A percentile compares a stretch with the other conserved stretches of the same genome.
Evolutionary conservation across 2,888 invertebrate genomes (phyloP).

Genomic region (Pterostichus niger): DNA sequence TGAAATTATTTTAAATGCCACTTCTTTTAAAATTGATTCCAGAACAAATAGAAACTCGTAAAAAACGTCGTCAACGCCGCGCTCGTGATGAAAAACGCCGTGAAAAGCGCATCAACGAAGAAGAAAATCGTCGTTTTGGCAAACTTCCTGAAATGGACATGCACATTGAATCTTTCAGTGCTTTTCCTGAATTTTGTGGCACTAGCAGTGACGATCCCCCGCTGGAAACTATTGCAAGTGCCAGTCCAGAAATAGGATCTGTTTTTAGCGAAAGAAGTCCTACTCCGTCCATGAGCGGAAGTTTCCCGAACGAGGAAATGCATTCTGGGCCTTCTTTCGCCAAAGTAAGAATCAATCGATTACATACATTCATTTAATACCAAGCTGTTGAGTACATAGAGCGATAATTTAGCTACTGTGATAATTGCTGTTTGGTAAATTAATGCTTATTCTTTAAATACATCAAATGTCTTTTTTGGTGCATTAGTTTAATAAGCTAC

Average conservation of each 20-base stretch:
- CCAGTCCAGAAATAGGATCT: slow-evolving; percentile 68
- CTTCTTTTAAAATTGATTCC: slow-evolving; percentile 52
- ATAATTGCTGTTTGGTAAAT: slow-evolving; percentile 36
- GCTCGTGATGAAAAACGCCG: slow-evolving; percentile 89
- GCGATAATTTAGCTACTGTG: slow-evolving; percentile 15
- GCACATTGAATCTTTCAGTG: slow-evolving; percentile 83
- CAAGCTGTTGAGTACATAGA: slow-evolving; percentile 45
- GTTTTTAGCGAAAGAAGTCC: slow-evolving; percentile 73
- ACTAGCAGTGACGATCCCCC: slow-evolving; percentile 69
- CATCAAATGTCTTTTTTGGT: slow-evolving; percentile 13
- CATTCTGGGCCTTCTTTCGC: slow-evolving; percentile 80
- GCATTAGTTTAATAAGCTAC: slow-evolving; percentile 29
- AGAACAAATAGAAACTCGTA: slow-evolving; percentile 88
- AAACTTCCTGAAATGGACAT: slow-evolving; percentile 81
- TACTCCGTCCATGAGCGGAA: slow-evolving; percentile 66
- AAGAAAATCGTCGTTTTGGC: slow-evolving; percentile 87
- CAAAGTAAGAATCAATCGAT: slow-evolving; percentile 75
- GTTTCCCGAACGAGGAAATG: slow-evolving; percentile 69
- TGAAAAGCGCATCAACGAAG: slow-evolving; percentile 87
- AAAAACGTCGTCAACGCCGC: slow-evolving; percentile 84
- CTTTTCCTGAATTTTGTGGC: slow-evolving; percentile 78
- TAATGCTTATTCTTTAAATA: slow-evolving; percentile 1
- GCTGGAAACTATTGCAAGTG: not conserved
- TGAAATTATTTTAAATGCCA: too few relatives aligned
- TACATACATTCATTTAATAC: not conserved